Evolutionary conservation across 2,888 invertebrate genomes (phyloP).

Genomic region (Caenorhabditis sp.): DNA sequence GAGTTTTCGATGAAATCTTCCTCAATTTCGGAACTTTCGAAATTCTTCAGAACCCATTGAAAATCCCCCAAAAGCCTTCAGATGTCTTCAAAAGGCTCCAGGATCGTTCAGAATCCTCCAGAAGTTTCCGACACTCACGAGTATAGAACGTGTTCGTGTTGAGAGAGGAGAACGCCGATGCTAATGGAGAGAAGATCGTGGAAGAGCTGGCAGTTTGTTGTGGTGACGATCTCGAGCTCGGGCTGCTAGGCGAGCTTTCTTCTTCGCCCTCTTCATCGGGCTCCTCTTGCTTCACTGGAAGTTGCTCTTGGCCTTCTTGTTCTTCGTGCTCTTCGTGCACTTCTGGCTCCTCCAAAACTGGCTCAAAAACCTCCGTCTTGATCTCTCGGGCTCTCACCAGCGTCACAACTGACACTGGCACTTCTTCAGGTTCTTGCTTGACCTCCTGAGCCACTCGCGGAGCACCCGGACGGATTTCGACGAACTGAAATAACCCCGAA

Average conservation of each 20-base stretch:
- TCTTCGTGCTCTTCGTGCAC: too few relatives aligned
- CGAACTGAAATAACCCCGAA: conserved; percentile 19
- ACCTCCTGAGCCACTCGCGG: not conserved
- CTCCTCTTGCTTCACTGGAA: not conserved
- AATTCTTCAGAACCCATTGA: too few relatives aligned
- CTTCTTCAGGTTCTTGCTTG: conserved; percentile 4
- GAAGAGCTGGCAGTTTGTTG: not conserved
- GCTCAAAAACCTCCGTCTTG: too few relatives aligned
- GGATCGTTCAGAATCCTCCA: too few relatives aligned
- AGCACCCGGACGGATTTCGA: conserved; percentile 12
- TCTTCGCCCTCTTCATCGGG: too few relatives aligned
- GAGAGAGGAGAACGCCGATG: not conserved
- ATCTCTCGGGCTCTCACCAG: not conserved
- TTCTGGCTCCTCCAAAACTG: too few relatives aligned
- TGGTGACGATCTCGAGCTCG: too few relatives aligned
- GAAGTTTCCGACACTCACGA: not conserved
- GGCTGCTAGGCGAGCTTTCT: too few relatives aligned
- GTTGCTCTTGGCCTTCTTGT: not conserved
- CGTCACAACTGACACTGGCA: not conserved
- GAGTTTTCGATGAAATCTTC: not conserved
- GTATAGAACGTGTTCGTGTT: not conserved
- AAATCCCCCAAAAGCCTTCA: too few relatives aligned
- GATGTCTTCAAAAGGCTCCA: too few relatives aligned
- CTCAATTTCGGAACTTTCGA: too few relatives aligned
- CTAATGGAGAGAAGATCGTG: not conserved